phyloP scores from a whole-genome alignment of 2,113 vertebrate genomes.

The Alectura lathami region DNA sequence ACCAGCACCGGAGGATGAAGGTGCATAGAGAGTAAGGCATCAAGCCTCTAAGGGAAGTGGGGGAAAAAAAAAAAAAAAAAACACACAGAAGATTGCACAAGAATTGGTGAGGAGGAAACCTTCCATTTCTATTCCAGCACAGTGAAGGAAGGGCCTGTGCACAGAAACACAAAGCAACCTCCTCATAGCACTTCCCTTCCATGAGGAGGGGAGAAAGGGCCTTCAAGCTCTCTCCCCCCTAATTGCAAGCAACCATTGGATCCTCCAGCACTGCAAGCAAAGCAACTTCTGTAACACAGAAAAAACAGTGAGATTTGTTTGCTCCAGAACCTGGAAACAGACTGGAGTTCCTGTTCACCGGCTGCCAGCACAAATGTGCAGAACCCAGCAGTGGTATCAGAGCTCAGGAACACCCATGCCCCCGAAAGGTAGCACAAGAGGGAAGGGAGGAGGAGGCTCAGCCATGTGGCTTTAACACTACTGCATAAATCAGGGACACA shows the following conservation, averaged over 20 bases:
- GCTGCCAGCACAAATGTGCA: neutral
- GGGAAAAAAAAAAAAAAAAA: neutral
- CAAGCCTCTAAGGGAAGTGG: neutral
- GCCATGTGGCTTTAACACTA: neutral
- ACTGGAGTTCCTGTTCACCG: neutral
- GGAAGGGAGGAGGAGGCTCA: neutral
- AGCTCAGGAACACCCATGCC: neutral
- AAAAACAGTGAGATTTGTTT: neutral
- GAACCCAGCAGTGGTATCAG: accelerated
- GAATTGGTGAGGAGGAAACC: neutral
- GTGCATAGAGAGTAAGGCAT: accelerated
- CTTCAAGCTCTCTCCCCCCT: neutral
- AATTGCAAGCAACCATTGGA: neutral
- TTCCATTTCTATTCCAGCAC: neutral
- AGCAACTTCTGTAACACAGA: neutral
- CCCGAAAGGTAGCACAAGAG: neutral
- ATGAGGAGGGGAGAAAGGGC: neutral
- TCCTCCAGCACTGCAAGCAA: neutral
- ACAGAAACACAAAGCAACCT: neutral
- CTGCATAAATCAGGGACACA: neutral
- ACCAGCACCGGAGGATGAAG: neutral
- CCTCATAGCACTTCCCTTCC: neutral
- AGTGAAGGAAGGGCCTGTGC: neutral
- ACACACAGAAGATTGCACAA: neutral
- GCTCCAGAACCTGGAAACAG: neutral